These are phyloP conservation scores for Acrocephalus arundinaceus DNA, from an alignment of 2,113 vertebrate genomes.

Conservation along the genomic window DNA sequence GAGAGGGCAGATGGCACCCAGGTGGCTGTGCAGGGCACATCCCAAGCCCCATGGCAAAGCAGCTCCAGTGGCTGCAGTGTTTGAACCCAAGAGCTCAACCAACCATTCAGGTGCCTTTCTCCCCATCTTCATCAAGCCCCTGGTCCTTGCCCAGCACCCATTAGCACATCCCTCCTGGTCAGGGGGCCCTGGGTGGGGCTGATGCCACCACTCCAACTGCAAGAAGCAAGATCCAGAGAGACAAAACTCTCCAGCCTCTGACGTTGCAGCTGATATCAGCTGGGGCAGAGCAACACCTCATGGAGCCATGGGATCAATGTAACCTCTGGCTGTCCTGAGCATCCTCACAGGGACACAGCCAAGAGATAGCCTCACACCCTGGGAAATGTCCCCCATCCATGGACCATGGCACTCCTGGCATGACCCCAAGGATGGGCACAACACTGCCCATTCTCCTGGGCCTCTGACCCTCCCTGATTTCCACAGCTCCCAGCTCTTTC, in stretches of 20 bases:
- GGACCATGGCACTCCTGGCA: background rate
- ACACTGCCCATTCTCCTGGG: background rate
- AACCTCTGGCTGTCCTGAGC: background rate
- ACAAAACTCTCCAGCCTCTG: background rate
- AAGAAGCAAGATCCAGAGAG: background rate
- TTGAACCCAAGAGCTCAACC: background rate
- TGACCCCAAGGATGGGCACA: background rate
- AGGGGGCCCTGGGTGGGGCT: background rate
- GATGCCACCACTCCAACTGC: background rate
- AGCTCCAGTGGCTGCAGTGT: background rate
- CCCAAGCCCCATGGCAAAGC: background rate
- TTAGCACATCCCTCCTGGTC: background rate
- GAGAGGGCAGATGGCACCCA: background rate
- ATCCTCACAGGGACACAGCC: background rate
- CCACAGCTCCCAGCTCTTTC: background rate
- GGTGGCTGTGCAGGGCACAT: background rate
- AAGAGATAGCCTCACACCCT: background rate
- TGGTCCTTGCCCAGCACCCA: background rate
- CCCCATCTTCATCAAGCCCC: background rate
- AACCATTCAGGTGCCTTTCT: background rate
- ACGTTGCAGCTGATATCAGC: background rate
- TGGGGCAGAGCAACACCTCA: background rate
- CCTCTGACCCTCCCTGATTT: background rate
- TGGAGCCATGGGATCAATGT: rapidly evolving
- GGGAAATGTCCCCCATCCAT: background rate